Base-by-base conservation (phyloP, 2,888 invertebrate species). In the Gymnocheta viridis region DNA sequence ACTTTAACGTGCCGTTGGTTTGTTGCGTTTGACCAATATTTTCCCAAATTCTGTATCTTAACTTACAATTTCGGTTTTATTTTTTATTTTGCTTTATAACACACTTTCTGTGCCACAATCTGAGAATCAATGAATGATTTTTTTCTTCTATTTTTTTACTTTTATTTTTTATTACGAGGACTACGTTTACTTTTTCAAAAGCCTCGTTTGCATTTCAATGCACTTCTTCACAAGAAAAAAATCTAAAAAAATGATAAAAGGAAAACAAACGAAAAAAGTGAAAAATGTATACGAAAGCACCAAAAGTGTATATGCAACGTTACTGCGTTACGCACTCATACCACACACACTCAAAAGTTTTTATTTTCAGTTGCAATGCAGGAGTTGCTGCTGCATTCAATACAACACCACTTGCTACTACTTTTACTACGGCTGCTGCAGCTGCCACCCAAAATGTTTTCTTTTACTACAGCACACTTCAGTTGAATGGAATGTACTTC, bases 281-380 rank as follows among this genome's bases (percentile, higher is more conserved):
- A 29, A 70, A 49, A 56, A 29, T 64, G 51, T 69, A 69, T 58
- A 76, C 58, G 54, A 73, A 60, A 49, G 67, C 49, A 60, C 79
- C 69, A 19, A 79, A 76, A 49, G n/a, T n/a, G n/a, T 41, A 32
- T 70, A 41, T 80, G 80, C 67, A 56, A 60, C 24, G 38, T 79
- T 62, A 83, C 81, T 81, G 81, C 81, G 76, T 84, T 81, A 81
- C 81, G 76, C 69, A 84, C 84, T 84, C 84, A 84, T 77, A 83
- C 83, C 67, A 72, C 29, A 62, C 9, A 12, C 38, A 44, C 0
- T 32, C 10, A 49, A 2, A 49, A 54, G 2, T 47, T 35, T 54
- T 73, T 67, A 49, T 10, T 58, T 67, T 51, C 44, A 62, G 47
- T 79, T 76, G 74, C 62, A 73, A 47, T 76, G 73, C 76, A 54